Evolutionary conservation across 2,888 invertebrate genomes (phyloP), one percentile per base, ranked within the genome.

Genomic region (Electrophaes corylata): DNA sequence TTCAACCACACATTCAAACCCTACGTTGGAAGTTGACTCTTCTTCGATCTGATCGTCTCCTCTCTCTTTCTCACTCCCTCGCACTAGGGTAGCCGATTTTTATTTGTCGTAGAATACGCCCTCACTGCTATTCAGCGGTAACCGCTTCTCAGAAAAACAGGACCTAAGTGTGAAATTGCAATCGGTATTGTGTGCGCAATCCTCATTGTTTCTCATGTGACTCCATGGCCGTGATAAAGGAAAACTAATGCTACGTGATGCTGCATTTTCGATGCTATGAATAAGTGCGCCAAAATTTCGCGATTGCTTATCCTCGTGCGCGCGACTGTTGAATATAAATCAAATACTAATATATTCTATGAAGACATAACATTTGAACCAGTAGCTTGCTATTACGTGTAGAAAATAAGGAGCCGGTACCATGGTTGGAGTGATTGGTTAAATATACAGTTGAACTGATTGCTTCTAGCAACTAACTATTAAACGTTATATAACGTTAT

Each of bases 161-260:
- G 14, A 35, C 14, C 14, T 8, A 29, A 6, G 26, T 29, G 6
- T 10, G 14, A 16, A 29, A 40, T 29, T 29, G 23, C 18, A 35
- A 49, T 59, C 59, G 41, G 46, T 51, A 54, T 59, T 49, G 53
- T 19, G n/a, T 18, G 35, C 45, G 55, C 47, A 41, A 2, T 29
- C 18, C 37, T 54, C 58, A 46, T 59, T 59, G 59, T 55, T 14
- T 39, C 60, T 56, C 62, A 60, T 61, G 64, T 59, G 57, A 59
- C 62, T 51, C 48, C 62, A 68, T 48, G 68, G 70, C 43, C 62
- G 35, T 43, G 49, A 18, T 59, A 60, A 64, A 58, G 69, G 67
- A 67, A 65, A 67, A 68, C 62, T 62, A 50, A 54, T 61, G 51
- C 48, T 60, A 57, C 47, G 51, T 49, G 49, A 48, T 58, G 62